Base-by-base conservation (phyloP, 2,888 invertebrate genomes). In the Heliconius aoede region DNA sequence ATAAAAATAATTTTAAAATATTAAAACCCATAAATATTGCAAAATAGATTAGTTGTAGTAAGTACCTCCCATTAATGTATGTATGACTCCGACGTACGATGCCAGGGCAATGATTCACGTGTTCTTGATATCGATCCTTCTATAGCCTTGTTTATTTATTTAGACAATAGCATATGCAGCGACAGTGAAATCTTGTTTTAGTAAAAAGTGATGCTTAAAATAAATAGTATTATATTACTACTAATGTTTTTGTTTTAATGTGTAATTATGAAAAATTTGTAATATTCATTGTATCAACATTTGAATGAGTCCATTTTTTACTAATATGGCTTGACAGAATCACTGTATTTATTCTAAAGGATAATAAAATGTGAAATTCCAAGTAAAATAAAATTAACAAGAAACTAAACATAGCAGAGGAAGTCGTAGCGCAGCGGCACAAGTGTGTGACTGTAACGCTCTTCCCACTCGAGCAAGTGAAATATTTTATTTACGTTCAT, bases 121-220 rank as follows among this genome's bases (percentile, higher is more conserved):
- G 21, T 46, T 46, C 46, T 46, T 46, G 21, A 7, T 46, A 46
- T 7, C 18, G 46, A 46, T 46, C 46, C 55, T 9, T 8, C 21
- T 55, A 55, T 55, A 55, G n/a, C 55, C 55, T 55, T 55, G n/a
- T 55, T 55, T 55, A n/a, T n/a, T 55, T 55, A 55, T n/a, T n/a
- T 55, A 55, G n/a, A 55, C 55, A 55, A 55, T 11, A 55, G 55
- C 55, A n/a, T 55, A n/a, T 55, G n/a, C 4, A 21, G n/a, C 55
- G 55, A n/a, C 9, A 55, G 9, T n/a, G 5, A 55, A 9, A 55
- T n/a, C 3, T 9, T 55, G 3, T 55, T 55, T n/a, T 55, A n/a
- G 9, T 55, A n/a, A 55, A 55, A 55, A n/a, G 1, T 21, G n/a
- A n/a, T n/a, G n/a, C n/a, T n/a, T n/a, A 32, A 32, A 32, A 32